Percentiles rank a stretch among this genome's conserved stretches.
These are phyloP conservation scores for Neodiprion lecontei DNA, from an alignment of 1,140 invertebrate species.

Conservation along the genomic window DNA sequence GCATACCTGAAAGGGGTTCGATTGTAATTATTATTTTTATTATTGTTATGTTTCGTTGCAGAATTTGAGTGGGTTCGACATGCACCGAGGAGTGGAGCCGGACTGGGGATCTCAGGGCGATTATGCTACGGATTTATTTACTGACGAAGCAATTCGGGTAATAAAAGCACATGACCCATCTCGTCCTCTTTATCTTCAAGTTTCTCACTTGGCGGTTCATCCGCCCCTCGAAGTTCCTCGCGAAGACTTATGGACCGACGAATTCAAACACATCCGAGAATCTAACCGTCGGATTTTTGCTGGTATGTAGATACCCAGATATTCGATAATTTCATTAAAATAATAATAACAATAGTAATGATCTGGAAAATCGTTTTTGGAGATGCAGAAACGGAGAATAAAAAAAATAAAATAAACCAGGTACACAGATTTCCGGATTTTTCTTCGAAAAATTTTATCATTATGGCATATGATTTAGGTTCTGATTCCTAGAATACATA, in stretches of 20 bases:
- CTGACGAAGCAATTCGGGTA: constrained; percentile 66
- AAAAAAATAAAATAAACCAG: no score
- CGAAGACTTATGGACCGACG: constrained; percentile 69
- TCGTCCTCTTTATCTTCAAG: constrained; percentile 73
- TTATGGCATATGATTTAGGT: constrained; percentile 1
- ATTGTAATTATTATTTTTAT: constrained; percentile 9
- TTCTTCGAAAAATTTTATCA: not conserved
- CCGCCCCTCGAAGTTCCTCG: constrained; percentile 66
- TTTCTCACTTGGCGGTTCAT: constrained; percentile 74
- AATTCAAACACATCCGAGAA: constrained; percentile 71
- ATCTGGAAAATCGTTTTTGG: no score
- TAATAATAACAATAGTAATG: no score
- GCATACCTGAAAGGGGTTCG: no score
- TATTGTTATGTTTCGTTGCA: constrained; percentile 31
- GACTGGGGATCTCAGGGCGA: constrained; percentile 68
- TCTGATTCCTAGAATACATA: not conserved
- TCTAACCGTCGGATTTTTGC: constrained; percentile 72
- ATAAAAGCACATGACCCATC: constrained; percentile 66
- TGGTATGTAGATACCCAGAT: constrained; percentile 52
- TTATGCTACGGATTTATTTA: constrained; percentile 76
- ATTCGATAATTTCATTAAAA: not conserved
- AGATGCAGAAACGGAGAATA: no score
- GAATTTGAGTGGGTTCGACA: constrained; percentile 63
- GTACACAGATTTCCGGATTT: no score
- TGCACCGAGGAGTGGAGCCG: constrained; percentile 63